A percentile compares a stretch with the other conserved stretches of the same genome.
These are phyloP conservation scores for Ectemnius lituratus DNA, from an alignment of 2,888 invertebrate species.

Conservation along the genomic window DNA sequence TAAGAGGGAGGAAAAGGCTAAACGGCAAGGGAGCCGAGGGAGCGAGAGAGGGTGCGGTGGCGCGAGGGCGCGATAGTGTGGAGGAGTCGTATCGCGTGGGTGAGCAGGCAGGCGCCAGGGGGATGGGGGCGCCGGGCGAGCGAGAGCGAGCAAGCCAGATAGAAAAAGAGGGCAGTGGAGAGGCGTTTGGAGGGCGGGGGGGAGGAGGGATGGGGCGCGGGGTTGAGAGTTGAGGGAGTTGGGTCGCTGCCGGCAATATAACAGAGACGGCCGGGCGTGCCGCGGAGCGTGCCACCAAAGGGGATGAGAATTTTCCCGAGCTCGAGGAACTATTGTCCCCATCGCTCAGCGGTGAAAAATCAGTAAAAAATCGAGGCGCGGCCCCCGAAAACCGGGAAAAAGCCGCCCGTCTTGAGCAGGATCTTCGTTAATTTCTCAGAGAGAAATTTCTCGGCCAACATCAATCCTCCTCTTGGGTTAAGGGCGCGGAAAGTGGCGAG, in stretches of 20 bases:
- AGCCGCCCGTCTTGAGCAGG: too few relatives aligned
- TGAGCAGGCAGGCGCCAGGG: slow-evolving; percentile 37
- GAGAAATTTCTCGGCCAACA: slow-evolving; percentile 56
- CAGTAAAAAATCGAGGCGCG: slow-evolving; percentile 46
- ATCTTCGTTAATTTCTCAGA: slow-evolving; percentile 47
- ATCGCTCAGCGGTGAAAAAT: slow-evolving; percentile 56
- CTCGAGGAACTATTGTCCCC: slow-evolving; percentile 71
- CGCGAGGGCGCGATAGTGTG: slow-evolving; percentile 17
- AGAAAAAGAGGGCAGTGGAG: slow-evolving; percentile 19
- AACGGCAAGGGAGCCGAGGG: slow-evolving; percentile 22
- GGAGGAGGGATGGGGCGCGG: slow-evolving; percentile 33
- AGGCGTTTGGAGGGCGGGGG: slow-evolving; percentile 41
- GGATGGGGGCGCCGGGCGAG: slow-evolving; percentile 15
- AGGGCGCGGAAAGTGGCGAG: too few relatives aligned
- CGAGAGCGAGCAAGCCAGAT: slow-evolving; percentile 32
- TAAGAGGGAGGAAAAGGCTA: too few relatives aligned
- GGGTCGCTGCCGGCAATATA: slow-evolving; percentile 76
- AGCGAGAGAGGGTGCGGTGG: slow-evolving; percentile 31
- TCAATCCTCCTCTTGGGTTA: too few relatives aligned
- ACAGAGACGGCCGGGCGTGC: slow-evolving; percentile 78
- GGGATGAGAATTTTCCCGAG: slow-evolving; percentile 75
- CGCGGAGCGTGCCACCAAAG: slow-evolving; percentile 78
- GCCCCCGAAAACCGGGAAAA: background rate
- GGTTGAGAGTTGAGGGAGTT: slow-evolving; percentile 62
- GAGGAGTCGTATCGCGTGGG: slow-evolving; percentile 20